These are phyloP conservation scores for Hemibagrus guttatus DNA, from an alignment of 2,797 vertebrate species.

Conservation along the genomic window DNA sequence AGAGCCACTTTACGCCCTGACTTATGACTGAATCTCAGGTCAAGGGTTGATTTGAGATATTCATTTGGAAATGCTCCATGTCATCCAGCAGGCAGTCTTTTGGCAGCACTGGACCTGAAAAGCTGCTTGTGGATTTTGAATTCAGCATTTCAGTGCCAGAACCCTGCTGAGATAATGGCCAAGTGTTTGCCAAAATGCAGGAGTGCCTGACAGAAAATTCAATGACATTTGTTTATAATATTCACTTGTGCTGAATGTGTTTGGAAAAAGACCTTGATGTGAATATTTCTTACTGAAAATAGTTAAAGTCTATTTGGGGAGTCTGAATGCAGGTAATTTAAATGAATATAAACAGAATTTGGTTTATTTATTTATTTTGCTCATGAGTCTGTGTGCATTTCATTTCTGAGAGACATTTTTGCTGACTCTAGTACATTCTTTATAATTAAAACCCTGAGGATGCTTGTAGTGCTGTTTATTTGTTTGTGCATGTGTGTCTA, in stretches of 20 bases:
- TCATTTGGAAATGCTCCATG: background rate
- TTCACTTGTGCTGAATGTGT: slow-evolving; percentile 2
- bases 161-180: slow-evolving; percentile 19
- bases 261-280: slow-evolving; percentile 16
- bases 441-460: background rate
- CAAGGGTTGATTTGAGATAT: background rate
- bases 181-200: background rate
- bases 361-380: background rate
- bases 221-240: background rate
- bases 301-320: background rate
- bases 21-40: too few relatives aligned
- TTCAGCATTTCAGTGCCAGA: background rate
- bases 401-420: background rate
- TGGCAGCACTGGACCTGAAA: background rate
- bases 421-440: background rate
- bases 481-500: background rate
- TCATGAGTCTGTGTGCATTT: background rate
- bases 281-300: slow-evolving; percentile 8
- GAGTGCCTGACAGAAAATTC: background rate
- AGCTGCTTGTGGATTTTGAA: slow-evolving; percentile 1
- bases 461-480: background rate
- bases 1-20: background rate
- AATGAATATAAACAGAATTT: background rate
- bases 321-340: background rate
- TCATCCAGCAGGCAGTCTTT: background rate